phyloP scores from a whole-genome alignment of 2,113 vertebrate species.

The Euleptes europaea region DNA sequence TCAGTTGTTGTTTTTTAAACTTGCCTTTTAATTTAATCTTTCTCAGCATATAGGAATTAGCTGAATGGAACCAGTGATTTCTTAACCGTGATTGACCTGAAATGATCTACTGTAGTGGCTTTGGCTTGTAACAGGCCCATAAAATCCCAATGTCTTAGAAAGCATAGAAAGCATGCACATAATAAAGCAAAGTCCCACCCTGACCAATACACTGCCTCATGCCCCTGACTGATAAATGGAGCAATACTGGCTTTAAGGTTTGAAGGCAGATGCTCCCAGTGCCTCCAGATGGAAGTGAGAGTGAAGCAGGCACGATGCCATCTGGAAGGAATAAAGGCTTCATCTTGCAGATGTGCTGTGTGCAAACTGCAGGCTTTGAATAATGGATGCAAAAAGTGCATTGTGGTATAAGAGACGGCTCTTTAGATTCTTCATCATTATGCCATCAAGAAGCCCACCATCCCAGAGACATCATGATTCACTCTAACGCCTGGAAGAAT shows the following conservation, averaged over 20 bases:
- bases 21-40: neutral
- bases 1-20: neutral
- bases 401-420: conserved; percentile 17
- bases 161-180: neutral
- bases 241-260: conserved; percentile 41
- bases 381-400: conserved; percentile 34
- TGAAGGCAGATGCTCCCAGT: conserved; percentile 55
- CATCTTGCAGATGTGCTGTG: conserved; percentile 46
- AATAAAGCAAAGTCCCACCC: conserved; percentile 10
- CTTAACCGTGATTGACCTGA: neutral
- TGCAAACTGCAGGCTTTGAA: conserved; percentile 41
- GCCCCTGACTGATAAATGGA: conserved; percentile 44
- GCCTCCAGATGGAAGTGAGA: conserved; percentile 63
- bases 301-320: conserved; percentile 58
- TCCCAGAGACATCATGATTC: conserved; percentile 8
- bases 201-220: neutral
- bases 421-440: neutral
- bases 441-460: conserved; percentile 24
- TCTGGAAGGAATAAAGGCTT: conserved; percentile 53
- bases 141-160: conserved; percentile 16
- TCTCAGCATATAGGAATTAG: neutral
- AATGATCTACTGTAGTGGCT: conserved; percentile 9
- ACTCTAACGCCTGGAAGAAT: conserved; percentile 3
- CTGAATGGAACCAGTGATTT: neutral
- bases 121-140: neutral